Evolutionary conservation across 30 jellyfish, hydroid and myxozoan genomes (phyloP).

Genomic region (Aurelia sp.): DNA sequence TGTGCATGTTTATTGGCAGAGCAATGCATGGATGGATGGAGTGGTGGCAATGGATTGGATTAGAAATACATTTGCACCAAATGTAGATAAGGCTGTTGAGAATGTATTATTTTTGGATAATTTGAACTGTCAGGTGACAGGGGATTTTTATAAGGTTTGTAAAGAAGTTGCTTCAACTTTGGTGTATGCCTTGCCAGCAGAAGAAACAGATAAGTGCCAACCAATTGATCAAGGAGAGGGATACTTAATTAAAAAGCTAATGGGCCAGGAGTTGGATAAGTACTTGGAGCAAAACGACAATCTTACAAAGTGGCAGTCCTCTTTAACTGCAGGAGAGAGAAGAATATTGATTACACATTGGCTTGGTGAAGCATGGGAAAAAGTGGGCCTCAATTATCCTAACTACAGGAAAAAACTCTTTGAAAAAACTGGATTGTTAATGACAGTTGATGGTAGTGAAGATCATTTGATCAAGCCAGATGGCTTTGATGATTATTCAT

Average conservation of each 20-base stretch:
- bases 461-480: slow-evolving; percentile 29
- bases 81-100: slow-evolving; percentile 29
- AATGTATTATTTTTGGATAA: slow-evolving; percentile 62
- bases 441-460: slow-evolving; percentile 55
- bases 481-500: slow-evolving; percentile 22
- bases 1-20: slow-evolving; percentile 36
- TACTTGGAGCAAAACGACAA: slow-evolving; percentile 4
- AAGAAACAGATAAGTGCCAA: slow-evolving; percentile 46
- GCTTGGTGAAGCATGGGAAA: slow-evolving; percentile 45
- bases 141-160: slow-evolving; percentile 33
- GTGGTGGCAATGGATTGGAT: slow-evolving; percentile 32
- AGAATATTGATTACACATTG: slow-evolving; percentile 21
- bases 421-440: slow-evolving; percentile 9
- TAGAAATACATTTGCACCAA: slow-evolving; percentile 43
- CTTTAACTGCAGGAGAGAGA: slow-evolving; percentile 57
- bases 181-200: slow-evolving; percentile 39
- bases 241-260: slow-evolving; percentile 12
- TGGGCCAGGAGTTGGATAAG: slow-evolving; percentile 42
- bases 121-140: slow-evolving; percentile 46
- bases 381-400: slow-evolving; percentile 5
- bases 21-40: slow-evolving; percentile 47
- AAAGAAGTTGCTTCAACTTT: slow-evolving; percentile 47
- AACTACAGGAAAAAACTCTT: slow-evolving; percentile 18
- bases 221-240: slow-evolving; percentile 64
- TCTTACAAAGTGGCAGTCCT: slow-evolving; percentile 49